Conservation (phyloP, 2,113 vertebrate species). For the Elachura formosa region DNA sequence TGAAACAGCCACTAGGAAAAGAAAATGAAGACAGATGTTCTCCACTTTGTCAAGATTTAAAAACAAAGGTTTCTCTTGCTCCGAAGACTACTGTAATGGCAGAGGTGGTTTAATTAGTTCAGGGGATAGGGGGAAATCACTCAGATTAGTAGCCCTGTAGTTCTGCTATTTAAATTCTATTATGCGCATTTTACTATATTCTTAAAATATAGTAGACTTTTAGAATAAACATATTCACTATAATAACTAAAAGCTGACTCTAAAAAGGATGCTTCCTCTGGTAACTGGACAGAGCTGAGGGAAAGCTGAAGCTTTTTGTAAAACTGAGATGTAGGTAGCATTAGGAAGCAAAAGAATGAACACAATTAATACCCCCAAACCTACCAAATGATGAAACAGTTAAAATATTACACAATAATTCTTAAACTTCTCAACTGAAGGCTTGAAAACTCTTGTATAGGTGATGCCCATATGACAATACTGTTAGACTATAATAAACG, state of each 20-base stretch:
- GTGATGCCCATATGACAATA: neutral
- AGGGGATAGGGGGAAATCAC: rapidly evolving
- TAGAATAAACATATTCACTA: neutral
- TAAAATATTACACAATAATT: neutral
- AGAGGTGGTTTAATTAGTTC: neutral
- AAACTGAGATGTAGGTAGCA: neutral
- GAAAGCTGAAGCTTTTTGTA: neutral
- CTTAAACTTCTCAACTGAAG: neutral
- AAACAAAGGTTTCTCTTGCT: neutral
- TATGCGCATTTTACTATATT: neutral
- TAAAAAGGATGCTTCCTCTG: neutral
- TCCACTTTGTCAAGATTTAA: neutral
- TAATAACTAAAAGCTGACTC: neutral
- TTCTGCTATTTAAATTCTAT: neutral
- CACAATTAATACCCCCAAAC: neutral
- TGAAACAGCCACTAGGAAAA: neutral
- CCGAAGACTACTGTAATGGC: neutral
- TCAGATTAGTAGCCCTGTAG: neutral
- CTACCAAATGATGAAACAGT: neutral
- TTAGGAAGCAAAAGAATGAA: neutral
- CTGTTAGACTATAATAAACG: neutral
- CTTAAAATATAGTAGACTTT: neutral
- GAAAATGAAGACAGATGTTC: neutral
- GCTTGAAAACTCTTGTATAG: neutral
- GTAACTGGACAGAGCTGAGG: neutral